Base-by-base conservation (phyloP, 2,888 invertebrate genomes). In the Drosophila recens region DNA sequence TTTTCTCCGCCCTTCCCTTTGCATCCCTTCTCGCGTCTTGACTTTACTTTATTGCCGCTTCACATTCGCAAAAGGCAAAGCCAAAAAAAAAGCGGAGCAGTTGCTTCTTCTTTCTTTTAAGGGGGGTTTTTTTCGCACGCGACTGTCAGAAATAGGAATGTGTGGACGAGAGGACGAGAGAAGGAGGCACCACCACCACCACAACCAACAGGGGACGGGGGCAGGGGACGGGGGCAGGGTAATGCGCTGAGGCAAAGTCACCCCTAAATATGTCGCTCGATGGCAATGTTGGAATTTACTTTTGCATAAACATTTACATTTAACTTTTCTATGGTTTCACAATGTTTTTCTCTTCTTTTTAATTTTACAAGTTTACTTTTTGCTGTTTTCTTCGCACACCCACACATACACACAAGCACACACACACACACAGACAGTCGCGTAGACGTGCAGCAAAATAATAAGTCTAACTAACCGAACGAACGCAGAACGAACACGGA, bases 261-360 rank as follows among this genome's bases (percentile, higher is more conserved):
- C 84, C 89, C 81, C 68, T 75, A 75, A 80, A 75, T 58, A 46
- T 20, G 63, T 65, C 49, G 53, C 36, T 61, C 58, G 48, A 36
- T 64, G 52, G 63, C 71, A 70, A 88, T 88, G 83, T 58, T 83
- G 89, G 89, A 88, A 85, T 85, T 88, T 86, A 88, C 87, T 88
- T 88, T 86, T 69, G 79, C 83, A 82, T 73, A 79, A 88, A 88
- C 76, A 88, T 88, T 75, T 58, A 58, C 59, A 62, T 45, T 45
- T 45, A 45, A 79, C 79, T 80, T 80, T 84, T 51, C 66, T 88
- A 85, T 72, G 84, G 84, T 81, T 85, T 85, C 89, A 52, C 75
- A 72, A 46, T 70, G 58, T 66, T 62, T 56, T 71, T 67, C 23
- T 64, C 10, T 49, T 57, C 20, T 49, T 8, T 42, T 64, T 64